Percentiles rank a stretch among this genome's conserved stretches.
Evolutionary conservation across 2,113 vertebrate species (phyloP).

Genomic region (Casuarius casuarius): DNA sequence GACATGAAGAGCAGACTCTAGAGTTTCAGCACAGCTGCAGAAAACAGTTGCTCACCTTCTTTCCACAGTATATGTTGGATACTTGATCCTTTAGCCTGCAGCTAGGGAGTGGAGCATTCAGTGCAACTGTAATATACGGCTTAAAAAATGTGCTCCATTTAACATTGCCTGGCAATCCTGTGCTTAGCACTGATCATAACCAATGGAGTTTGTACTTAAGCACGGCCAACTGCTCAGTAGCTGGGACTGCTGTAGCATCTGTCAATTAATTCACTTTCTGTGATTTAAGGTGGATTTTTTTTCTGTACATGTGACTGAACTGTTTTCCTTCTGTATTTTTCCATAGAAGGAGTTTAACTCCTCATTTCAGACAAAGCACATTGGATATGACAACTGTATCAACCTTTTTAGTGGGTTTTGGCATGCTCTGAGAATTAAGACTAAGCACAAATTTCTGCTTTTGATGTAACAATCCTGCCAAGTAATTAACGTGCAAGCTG

Average conservation of each 20-base stretch:
- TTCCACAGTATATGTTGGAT: neutral
- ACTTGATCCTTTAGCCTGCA: neutral
- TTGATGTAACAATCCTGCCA: neutral
- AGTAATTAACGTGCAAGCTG: neutral
- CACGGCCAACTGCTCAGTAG: neutral
- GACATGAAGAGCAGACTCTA: neutral
- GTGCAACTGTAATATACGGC: neutral
- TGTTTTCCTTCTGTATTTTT: neutral
- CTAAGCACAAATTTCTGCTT: neutral
- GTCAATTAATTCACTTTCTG: neutral
- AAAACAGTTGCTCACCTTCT: neutral
- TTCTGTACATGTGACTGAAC: neutral
- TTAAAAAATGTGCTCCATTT: neutral
- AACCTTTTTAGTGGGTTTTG: neutral
- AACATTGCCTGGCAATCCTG: neutral
- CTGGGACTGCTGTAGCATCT: neutral
- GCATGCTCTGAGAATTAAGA: neutral
- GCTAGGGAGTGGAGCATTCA: neutral
- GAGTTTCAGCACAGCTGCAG: neutral
- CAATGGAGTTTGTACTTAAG: neutral
- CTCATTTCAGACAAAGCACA: accelerated
- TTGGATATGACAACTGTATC: neutral
- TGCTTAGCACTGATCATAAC: neutral
- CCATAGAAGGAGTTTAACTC: neutral
- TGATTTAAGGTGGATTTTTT: neutral